phyloP scores from a whole-genome alignment of 2,888 invertebrate genomes.

The Drosophila hamatofila region DNA sequence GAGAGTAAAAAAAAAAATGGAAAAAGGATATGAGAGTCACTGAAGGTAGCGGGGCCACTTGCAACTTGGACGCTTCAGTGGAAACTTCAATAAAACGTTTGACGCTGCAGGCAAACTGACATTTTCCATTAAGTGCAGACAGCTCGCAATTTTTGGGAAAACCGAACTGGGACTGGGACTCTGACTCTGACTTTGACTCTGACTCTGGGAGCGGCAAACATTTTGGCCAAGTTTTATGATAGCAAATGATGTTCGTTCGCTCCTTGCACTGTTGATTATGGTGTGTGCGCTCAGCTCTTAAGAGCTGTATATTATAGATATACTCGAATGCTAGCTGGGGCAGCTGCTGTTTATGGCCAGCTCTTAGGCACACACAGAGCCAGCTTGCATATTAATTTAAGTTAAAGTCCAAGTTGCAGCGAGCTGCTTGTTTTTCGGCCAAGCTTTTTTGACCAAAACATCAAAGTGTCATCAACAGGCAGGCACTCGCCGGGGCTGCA shows the following conservation, averaged over 20 bases:
- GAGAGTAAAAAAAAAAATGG: background rate
- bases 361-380: conserved; percentile 38
- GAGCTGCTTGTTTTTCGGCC: conserved; percentile 5
- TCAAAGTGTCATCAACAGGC: conserved; percentile 76
- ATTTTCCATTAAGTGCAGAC: conserved; percentile 82
- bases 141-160: conserved; percentile 51
- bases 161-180: background rate
- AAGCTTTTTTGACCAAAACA: conserved; percentile 35
- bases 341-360: conserved; percentile 54
- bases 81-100: conserved; percentile 78
- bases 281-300: conserved; percentile 33
- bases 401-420: conserved; percentile 13
- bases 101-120: conserved; percentile 77
- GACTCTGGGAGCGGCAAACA: conserved; percentile 16
- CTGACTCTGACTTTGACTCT: background rate
- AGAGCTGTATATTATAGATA: conserved; percentile 16
- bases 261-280: conserved; percentile 50
- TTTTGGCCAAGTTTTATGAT: conserved; percentile 61
- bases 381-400: conserved; percentile 45
- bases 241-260: conserved; percentile 27
- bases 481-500: conserved; percentile 39
- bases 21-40: conserved; percentile 23
- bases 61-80: conserved; percentile 35
- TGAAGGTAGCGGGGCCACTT: conserved; percentile 39
- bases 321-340: background rate